phyloP scores from a whole-genome alignment of 2,888 invertebrate species.

The Ditula angustiorana region DNA sequence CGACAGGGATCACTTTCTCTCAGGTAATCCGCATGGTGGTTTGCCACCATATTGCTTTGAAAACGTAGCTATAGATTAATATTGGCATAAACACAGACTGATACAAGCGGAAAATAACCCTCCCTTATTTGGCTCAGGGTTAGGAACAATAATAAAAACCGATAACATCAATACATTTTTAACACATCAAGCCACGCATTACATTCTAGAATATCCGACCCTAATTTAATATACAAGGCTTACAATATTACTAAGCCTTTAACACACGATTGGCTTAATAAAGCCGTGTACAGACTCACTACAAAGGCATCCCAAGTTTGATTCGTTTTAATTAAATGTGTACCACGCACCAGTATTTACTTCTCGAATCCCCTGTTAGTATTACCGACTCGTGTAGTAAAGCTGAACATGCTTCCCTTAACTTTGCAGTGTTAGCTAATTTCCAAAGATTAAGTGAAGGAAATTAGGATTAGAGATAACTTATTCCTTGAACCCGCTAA shows the following conservation, averaged over 20 bases:
- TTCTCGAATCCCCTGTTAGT: background rate
- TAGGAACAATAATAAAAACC: too few species aligned
- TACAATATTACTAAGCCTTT: background rate
- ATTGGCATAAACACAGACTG: too few species aligned
- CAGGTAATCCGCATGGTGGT: too few species aligned
- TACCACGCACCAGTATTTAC: background rate
- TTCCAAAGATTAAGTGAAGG: background rate
- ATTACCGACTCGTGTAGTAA: background rate
- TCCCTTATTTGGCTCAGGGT: too few species aligned
- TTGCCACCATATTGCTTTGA: too few species aligned
- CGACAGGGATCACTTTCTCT: too few species aligned
- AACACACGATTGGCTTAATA: conserved; percentile 7
- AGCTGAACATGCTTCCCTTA: background rate
- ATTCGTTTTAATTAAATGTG: conserved; percentile 17
- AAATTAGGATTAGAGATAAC: background rate
- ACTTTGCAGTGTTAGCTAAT: background rate
- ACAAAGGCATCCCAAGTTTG: conserved; percentile 8
- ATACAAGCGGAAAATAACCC: too few species aligned
- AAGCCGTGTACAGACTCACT: background rate
- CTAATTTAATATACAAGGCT: background rate
- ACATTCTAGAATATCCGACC: background rate
- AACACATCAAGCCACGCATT: too few species aligned
- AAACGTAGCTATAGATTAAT: too few species aligned
- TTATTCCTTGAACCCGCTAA: background rate
- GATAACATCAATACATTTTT: too few species aligned